A percentile compares a stretch with the other conserved stretches of the same genome.
Conservation (phyloP, 2,797 vertebrate species). For the Brachymystax lenok region DNA sequence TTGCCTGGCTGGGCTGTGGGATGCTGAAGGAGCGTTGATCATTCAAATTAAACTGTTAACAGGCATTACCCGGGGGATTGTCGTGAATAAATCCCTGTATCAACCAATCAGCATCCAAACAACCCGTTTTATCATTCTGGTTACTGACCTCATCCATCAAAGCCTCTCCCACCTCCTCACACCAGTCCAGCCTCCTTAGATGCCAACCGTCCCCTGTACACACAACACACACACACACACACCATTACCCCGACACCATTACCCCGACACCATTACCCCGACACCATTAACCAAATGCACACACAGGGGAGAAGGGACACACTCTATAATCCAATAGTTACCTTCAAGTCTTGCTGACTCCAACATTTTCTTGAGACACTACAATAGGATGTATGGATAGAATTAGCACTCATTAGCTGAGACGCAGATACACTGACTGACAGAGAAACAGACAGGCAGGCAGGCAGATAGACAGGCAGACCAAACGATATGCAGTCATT, state of each 20-base stretch:
- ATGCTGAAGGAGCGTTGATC: too few relatives aligned
- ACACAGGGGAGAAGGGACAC: background rate
- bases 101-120: too few relatives aligned
- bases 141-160: slow-evolving; percentile 84
- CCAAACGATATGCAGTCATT: background rate
- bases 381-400: slow-evolving; percentile 36
- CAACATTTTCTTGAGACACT: slow-evolving; percentile 90
- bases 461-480: background rate
- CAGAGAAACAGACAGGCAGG: slow-evolving; percentile 3
- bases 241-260: background rate
- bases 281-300: background rate
- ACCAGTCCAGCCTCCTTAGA: slow-evolving; percentile 90
- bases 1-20: too few relatives aligned
- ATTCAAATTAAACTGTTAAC: too few relatives aligned
- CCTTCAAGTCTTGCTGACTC: slow-evolving; percentile 82
- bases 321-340: slow-evolving; percentile 51
- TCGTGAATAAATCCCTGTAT: too few relatives aligned
- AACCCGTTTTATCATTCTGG: too few relatives aligned
- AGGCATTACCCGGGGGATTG: too few relatives aligned
- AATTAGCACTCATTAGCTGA: background rate
- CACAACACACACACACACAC: background rate
- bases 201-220: slow-evolving; percentile 86
- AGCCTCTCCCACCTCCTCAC: slow-evolving; percentile 90
- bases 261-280: background rate
- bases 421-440: background rate